Base-by-base conservation (phyloP, 2,797 vertebrate species). In the Microtus californicus region DNA sequence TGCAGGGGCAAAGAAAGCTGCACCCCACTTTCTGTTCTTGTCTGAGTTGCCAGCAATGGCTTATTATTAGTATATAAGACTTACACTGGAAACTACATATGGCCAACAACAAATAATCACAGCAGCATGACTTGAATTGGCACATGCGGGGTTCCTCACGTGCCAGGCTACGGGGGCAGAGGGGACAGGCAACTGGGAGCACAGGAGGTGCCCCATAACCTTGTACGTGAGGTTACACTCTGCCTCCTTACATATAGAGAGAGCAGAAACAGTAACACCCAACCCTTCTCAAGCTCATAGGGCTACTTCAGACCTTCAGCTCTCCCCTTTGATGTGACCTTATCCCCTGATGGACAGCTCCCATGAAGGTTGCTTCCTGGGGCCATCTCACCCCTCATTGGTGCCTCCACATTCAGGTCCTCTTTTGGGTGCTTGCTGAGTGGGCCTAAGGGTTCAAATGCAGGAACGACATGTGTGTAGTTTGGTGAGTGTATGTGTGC, bases 21-120 rank as follows among this genome's bases (percentile, higher is more conserved):
- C 8, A 6, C 29, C 6, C 12, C 27, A 2, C 6, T 29, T 40
- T 25, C 27, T 67, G 21, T 51, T 86, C 21, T n/a, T n/a, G 31
- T 51, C 12, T 5, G 63, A 86, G 7, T 29, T 1, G 0, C 1
- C n/a, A n/a, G 74, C 9, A 34, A 37, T 74, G 77, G 7, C 15
- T 45, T 40, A 13, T 1, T 0, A 14, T 23, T 45, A 11, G 31
- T 21, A 21, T 8, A 29, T 0, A 11, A 2, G 65, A 63, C 23
- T 37, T 13, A 71, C 31, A 11, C 34, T 65, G 6, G 3, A 29
- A 69, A 54, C 51, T 54, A 8, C 25, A 15, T 13, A 10, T 1
- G 37, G 37, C 45, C 1, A 17, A 6, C n/a, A 43, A 7, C 0
- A 7, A 6, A 14, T 7, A 29, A 12, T 23, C 2, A 5, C 2